Conservation (phyloP, 2,113 vertebrate species). For the Andinoacara biseriatus region DNA sequence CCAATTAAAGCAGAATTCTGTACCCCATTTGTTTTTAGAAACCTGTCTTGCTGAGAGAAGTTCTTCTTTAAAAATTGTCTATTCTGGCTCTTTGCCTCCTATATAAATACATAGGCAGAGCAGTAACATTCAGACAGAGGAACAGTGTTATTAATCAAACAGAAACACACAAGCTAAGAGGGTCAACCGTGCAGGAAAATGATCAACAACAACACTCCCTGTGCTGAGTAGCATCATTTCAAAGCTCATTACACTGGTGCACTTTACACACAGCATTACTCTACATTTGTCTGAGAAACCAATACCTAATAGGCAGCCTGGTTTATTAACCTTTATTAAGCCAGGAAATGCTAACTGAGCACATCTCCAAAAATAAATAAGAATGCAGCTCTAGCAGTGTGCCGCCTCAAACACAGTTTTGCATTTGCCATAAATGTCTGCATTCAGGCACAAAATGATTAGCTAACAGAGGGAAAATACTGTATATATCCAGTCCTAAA, state of each 20-base stretch:
- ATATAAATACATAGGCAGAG: background rate
- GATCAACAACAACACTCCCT: background rate
- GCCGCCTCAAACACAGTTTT: constrained; percentile 1
- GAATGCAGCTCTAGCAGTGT: background rate
- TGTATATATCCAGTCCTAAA: background rate
- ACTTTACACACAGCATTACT: background rate
- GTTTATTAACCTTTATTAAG: constrained; percentile 17
- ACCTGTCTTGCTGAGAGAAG: background rate
- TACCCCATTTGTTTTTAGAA: background rate
- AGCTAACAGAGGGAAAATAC: constrained; percentile 14
- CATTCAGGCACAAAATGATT: background rate
- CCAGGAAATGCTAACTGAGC: background rate
- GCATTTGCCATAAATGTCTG: constrained; percentile 3
- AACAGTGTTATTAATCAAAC: constrained; percentile 12
- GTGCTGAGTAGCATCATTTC: constrained; percentile 18
- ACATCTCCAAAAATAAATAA: background rate
- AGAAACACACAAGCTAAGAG: constrained; percentile 4
- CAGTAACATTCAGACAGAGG: background rate
- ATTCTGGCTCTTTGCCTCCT: background rate
- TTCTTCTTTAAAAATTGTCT: background rate
- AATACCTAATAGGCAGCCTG: background rate
- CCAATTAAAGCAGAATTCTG: background rate
- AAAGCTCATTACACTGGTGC: constrained; percentile 10
- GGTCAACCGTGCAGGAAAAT: background rate
- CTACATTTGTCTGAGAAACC: constrained; percentile 12